These are phyloP conservation scores for Natrix natrix DNA, from an alignment of 2,797 vertebrate genomes.

Conservation along the genomic window DNA sequence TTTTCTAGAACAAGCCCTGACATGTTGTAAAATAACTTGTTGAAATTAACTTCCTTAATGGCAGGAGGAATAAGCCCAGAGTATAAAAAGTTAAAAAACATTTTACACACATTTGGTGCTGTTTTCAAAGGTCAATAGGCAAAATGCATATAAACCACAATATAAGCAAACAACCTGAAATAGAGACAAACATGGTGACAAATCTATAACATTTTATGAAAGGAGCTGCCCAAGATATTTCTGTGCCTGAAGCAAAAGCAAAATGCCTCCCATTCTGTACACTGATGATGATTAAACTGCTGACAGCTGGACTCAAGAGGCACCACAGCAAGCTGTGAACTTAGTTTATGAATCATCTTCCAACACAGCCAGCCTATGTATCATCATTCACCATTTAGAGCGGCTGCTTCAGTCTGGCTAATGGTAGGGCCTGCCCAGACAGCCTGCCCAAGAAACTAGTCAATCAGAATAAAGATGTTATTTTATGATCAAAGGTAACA, in stretches of 20 bases:
- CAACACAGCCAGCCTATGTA: background rate
- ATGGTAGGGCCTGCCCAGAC: background rate
- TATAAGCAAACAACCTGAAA: background rate
- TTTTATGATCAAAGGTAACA: background rate
- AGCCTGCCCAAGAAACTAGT: background rate
- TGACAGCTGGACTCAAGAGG: background rate
- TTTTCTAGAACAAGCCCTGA: background rate
- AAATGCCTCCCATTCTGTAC: background rate
- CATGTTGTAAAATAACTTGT: background rate
- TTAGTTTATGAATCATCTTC: background rate
- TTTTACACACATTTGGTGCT: background rate
- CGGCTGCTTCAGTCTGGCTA: background rate
- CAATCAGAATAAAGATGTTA: background rate
- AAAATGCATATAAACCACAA: background rate
- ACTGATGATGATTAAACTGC: background rate
- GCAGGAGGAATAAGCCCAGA: background rate
- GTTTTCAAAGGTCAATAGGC: background rate
- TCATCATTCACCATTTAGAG: background rate
- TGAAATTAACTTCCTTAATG: background rate
- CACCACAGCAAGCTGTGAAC: background rate
- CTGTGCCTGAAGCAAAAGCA: background rate
- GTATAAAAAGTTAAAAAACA: background rate
- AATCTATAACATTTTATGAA: background rate
- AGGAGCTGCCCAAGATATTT: background rate
- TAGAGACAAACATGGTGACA: background rate